Conservation (phyloP, 2,888 invertebrate species). For the Campopleginae sp. region DNA sequence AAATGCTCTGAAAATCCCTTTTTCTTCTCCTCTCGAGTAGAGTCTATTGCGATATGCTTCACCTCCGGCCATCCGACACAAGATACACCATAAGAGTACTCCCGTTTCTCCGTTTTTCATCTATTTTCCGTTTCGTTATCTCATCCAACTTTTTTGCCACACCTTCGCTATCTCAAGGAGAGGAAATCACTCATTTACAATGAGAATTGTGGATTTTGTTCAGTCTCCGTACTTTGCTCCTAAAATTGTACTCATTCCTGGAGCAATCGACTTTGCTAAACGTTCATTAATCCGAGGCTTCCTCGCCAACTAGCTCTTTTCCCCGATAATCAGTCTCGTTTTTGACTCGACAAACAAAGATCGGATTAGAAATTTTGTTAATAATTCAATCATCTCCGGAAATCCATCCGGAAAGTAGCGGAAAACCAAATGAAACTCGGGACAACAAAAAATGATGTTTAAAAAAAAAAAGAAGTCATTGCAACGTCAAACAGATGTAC, state of each 20-base stretch:
- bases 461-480: too few relatives aligned
- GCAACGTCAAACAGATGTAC: too few relatives aligned
- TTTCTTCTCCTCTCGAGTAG: slow-evolving; percentile 58
- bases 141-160: slow-evolving; percentile 36
- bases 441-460: too few relatives aligned
- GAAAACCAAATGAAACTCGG: too few relatives aligned
- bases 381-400: too few relatives aligned
- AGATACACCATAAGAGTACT: slow-evolving; percentile 38
- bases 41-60: slow-evolving; percentile 51
- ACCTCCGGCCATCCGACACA: slow-evolving; percentile 50
- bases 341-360: not conserved
- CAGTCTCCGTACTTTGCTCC: not conserved
- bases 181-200: slow-evolving; percentile 51
- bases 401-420: too few relatives aligned
- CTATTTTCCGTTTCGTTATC: slow-evolving; percentile 20
- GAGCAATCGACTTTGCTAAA: slow-evolving; percentile 46
- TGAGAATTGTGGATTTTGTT: slow-evolving; percentile 31
- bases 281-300: slow-evolving; percentile 15
- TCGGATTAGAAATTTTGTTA: too few relatives aligned
- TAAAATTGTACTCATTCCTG: slow-evolving; percentile 6
- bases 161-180: slow-evolving; percentile 31
- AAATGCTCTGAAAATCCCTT: slow-evolving; percentile 45
- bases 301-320: too few relatives aligned
- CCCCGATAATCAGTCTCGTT: not conserved
- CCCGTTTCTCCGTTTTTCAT: slow-evolving; percentile 7